Base-by-base conservation (phyloP, 2,113 vertebrate species). In the Apeltes quadracus region DNA sequence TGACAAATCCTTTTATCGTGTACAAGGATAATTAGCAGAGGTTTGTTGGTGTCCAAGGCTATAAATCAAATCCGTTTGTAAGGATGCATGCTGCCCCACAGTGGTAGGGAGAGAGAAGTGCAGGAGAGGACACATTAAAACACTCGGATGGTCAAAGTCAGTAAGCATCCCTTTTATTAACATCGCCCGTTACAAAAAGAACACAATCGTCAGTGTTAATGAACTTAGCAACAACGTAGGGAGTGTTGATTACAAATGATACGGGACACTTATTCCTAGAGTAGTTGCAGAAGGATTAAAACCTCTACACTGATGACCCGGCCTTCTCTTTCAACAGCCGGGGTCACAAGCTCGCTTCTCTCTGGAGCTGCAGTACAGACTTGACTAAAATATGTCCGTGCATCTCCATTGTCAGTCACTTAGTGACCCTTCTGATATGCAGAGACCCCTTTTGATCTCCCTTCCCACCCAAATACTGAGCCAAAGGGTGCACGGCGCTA, bases 121-220 rank as follows among this genome's bases (percentile, higher is more conserved):
- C 75, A 78, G 50, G 9, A 3, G 34, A 25, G 20, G 4, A 34
- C 67, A 32, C 72, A 61, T 39, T 5, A 70, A 76, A 16, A 71
- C 64, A 78, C 34, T 54, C 86, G 27, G 25, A 25, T 20, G n/a
- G 15, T 48, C 61, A 78, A 74, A 86, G 89, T 90, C 91, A 93
- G 91, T 88, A 94, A 94, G 94, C 92, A 93, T 94, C 92, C 92
- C 92, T 93, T 94, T 94, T 94, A 94, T 91, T 94, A 92, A 92
- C 88, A 83, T 89, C 90, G 92, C 92, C 90, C 84, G 76, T 91
- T 93, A 94, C 91, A 94, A 94, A 93, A 94, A 94, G 92, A 93
- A 91, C 79, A 83, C 90, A 92, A 81, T 82, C 79, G 90, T 93
- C 90, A 88, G 87, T 91, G 93, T 94, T 93, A 93, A 93, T 93